Base-by-base conservation (phyloP, 2,797 vertebrate species). In the Tokudaia tokunoshimensis region DNA sequence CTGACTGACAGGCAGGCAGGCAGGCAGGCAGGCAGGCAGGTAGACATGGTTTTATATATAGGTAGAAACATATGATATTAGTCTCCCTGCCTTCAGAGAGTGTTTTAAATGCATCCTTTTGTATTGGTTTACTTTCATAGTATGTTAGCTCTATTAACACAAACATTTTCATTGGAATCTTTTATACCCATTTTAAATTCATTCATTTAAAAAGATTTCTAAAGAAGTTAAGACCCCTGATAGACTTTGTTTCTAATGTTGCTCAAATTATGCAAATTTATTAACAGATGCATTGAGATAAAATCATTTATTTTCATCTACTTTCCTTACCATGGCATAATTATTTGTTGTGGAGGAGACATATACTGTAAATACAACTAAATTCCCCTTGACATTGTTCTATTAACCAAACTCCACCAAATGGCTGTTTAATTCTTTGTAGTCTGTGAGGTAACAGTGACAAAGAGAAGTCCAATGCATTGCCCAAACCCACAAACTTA, bases 121-220 rank as follows among this genome's bases (percentile, higher is more conserved):
- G 24, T 59, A 61, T 26, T 90, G 24, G 19, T 70, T 65, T 86
- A n/a, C 26, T 89, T 6, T 82, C 67, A 59, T 17, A 59, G 12
- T 67, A 78, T 89, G 85, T 89, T 70, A 89, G 9, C 57, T 92
- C 31, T 65, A 88, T 17, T 70, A 31, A 94, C 44, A 82, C 34
- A 91, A 91, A 29, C 74, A 70, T 74, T 93, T 79, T 94, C 63
- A 95, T 80, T 89, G 87, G 90, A 94, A 89, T 96, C 29, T 11
- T 93, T 90, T 94, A 92, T 94, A 81, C 13, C 11, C 5, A 76
- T 93, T 90, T 88, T 83, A 83, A 61, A 5, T 31, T 83, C 7
- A 76, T 85, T 79, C 20, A 75, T 2, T 41, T 92, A 13, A 65
- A 81, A 70, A 88, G 75, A 81, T 59, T 50, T 72, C 65, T 79